Evolutionary conservation across 2,888 invertebrate species (phyloP), one percentile per base, ranked within the genome.

Genomic region (Drosophila prolongata): DNA sequence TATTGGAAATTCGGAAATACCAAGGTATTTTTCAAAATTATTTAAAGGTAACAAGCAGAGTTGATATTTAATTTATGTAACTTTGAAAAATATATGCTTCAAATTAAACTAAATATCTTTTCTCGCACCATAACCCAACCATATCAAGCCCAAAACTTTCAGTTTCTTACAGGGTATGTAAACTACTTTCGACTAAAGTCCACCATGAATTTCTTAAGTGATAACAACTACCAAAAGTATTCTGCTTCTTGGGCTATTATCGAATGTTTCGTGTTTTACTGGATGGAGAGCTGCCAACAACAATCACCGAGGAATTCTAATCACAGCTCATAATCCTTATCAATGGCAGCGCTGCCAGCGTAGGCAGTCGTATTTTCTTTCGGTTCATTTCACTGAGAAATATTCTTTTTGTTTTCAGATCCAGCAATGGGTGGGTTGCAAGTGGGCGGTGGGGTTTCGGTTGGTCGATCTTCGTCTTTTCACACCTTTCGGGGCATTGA

Each of bases 211-310:
- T 75, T 82, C 77, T 82, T 53, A 27, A 42, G 50, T 71, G 83
- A 82, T 86, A 82, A 78, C 59, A 52, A 43, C 6, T 54, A 76
- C 83, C 66, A 78, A 84, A 82, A 69, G 49, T 64, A 71, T 62
- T 62, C 37, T 34, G 34, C 47, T 69, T 13, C 34, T 27, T 44
- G 30, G 47, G 37, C 40, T 49, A 71, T 71, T 71, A 71, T 71
- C 71, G 71, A 71, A 64, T 71, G 56, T 71, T 71, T 71, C 64
- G 37, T 64, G 71, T 64, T 70, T 43, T 57, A 55, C 34, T 50
- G 46, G 38, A 55, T 42, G 43, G 34, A 43, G 35, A 43, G 19
- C 19, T n/a, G 34, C n/a, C 30, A 52, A 24, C 52, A n/a, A 24
- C 11, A 24, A 55, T 13, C 35, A 35, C 50, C 27, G 6, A n/a